Evolutionary conservation across 2,888 invertebrate species (phyloP), one percentile per base, ranked within the genome.

Genomic region (Sceliomorpha sp.): DNA sequence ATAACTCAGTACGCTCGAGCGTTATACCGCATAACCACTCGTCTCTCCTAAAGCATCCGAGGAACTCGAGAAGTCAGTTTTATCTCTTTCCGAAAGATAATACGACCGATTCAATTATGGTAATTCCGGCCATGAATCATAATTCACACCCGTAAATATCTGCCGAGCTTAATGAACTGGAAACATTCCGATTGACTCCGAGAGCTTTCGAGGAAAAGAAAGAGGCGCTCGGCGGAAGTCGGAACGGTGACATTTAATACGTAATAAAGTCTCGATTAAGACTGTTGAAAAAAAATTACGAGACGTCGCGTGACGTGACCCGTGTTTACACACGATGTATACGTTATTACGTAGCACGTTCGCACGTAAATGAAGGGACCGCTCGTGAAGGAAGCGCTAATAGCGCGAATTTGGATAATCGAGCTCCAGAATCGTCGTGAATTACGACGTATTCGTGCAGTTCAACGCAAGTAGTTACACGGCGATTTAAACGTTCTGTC

Each of bases 361-460:
- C 9, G 40, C 45, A 17, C 45, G 36, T 32, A 24, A 37, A 37
- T 42, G 36, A 37, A 37, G 13, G 45, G 9, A 29, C n/a, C 37
- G 36, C 27, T 53, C 53, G 40, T 31, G 36, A 59, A 67, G 59
- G 29, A 53, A 47, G 31, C 48, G 32, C 40, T 63, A 63, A 63
- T 63, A 47, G 55, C 36, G 48, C 42, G 29, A 66, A 66, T 66
- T 66, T 50, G 51, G 58, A 58, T 66, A 51, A 66, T 63, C 55
- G 42, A 34, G 24, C 42, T 36, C 17, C 13, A 47, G 45, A 58
- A 66, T 58, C 58, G 45, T 37, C 20, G 55, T 48, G 40, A 67
- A 47, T 67, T 59, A 67, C 53, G 59, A 27, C 40, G 47, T 51
- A 42, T 53, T 59, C 59, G 66, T 53, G 59, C 45, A 45, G 45